Evolutionary conservation across 2,113 vertebrate species (phyloP), one percentile per base, ranked within the genome.

Genomic region (Lasiurus borealis): DNA sequence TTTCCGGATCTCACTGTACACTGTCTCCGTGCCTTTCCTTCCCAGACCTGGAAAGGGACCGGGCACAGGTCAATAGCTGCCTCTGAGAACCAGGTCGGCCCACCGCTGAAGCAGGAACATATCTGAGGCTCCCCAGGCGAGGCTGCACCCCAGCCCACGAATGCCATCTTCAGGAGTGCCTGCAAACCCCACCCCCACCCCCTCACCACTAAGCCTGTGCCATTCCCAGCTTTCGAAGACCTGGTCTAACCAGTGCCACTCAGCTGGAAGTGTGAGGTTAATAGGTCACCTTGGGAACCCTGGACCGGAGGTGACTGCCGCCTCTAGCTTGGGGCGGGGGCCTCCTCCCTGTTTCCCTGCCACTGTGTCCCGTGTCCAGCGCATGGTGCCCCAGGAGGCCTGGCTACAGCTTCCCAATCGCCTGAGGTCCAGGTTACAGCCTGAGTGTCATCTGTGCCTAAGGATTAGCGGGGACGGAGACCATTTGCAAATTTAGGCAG

Each of bases 1-100:
- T 97, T 98, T 99, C 98, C 98, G 98, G 97, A 99, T 98, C 97
- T 99, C 98, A 98, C 98, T 99, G 98, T 99, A 99, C 97, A 99
- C 98, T 57, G 98, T 98, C 95, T 98, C 98, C 71, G 98, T 97
- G 97, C 97, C 97, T 97, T 97, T 98, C 89, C 86, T 96, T 97
- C 86, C 98, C 97, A 97, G 98, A 98, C 97, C 98, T 99, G 97
- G 96, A 98, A 98, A 98, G 90, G 97, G 90, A 98, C 94, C 40
- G 93, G 94, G 94, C 90, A 97, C 71, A 98, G 83, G 98, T 98
- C 94, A 98, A 94, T 97, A 95, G 95, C 0, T 78, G 95, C 87
- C 73, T 64, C 93, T 76, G 36, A 48, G 19, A 18, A 54, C 48
- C 29, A 27, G 57, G 77, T 18, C 19, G 34, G 69, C 52, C 54